A percentile compares a stretch with the other conserved stretches of the same genome.
These are phyloP conservation scores for Manduca sexta DNA, from an alignment of 1,140 invertebrate species.

Conservation along the genomic window DNA sequence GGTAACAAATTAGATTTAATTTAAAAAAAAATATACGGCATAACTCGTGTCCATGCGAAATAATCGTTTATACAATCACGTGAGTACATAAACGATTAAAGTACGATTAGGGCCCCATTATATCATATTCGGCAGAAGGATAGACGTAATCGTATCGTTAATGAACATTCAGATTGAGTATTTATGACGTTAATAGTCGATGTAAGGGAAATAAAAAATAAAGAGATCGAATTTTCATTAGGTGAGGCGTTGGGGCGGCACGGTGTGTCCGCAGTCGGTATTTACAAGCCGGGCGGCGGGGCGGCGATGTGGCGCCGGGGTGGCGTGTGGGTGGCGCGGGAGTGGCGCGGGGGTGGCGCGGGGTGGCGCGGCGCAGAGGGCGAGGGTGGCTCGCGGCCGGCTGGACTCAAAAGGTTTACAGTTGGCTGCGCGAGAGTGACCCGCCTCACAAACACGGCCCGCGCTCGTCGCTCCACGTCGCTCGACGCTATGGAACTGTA, in stretches of 20 bases:
- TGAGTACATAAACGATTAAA: slow-evolving; percentile 7
- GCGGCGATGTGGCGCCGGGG: neutral
- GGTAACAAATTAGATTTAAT: too few species aligned
- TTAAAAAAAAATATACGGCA: too few species aligned
- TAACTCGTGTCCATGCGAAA: too few species aligned
- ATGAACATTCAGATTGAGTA: slow-evolving; percentile 36
- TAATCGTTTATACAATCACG: slow-evolving; percentile 4
- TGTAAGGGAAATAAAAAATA: slow-evolving; percentile 49
- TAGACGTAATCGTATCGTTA: slow-evolving; percentile 3
- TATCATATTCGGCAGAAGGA: slow-evolving; percentile 14
- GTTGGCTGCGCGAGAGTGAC: slow-evolving; percentile 66
- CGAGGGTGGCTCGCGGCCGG: slow-evolving; percentile 45
- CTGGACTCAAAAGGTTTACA: slow-evolving; percentile 66
- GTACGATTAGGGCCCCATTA: slow-evolving; percentile 17
- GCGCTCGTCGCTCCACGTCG: slow-evolving; percentile 35
- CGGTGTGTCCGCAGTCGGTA: slow-evolving; percentile 51
- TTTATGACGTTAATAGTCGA: slow-evolving; percentile 41
- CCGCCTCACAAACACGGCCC: slow-evolving; percentile 64
- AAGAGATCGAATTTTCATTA: slow-evolving; percentile 69
- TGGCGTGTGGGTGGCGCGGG: neutral
- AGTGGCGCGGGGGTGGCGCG: slow-evolving; percentile 5
- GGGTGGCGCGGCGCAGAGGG: slow-evolving; percentile 25
- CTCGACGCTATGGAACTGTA: slow-evolving; percentile 50
- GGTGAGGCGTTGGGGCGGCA: slow-evolving; percentile 64
- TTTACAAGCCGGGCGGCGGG: slow-evolving; percentile 40